These are phyloP conservation scores for Zygogramma bicolorata DNA, from an alignment of 2,888 invertebrate genomes.

Conservation along the genomic window DNA sequence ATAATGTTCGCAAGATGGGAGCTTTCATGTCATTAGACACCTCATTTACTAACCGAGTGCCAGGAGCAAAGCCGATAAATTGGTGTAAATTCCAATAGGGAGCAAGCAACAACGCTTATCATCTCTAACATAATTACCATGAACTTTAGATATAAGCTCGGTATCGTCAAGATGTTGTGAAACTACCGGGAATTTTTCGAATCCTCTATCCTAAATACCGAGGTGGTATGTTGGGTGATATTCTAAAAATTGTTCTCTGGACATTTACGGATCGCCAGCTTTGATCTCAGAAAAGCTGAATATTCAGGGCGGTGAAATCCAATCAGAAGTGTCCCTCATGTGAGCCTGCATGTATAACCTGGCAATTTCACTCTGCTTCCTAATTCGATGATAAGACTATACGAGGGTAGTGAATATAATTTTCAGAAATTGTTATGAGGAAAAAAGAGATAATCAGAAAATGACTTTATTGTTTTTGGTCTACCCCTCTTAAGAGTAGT, in stretches of 20 bases:
- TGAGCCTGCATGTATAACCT: too few relatives aligned
- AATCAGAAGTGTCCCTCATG: not conserved
- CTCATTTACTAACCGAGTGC: not conserved
- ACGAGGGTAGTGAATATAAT: too few relatives aligned
- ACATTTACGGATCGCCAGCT: not conserved
- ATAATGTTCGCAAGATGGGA: not conserved
- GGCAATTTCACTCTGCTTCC: too few relatives aligned
- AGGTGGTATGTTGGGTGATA: too few relatives aligned
- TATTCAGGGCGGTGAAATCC: not conserved
- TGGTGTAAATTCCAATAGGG: not conserved
- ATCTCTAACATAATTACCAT: not conserved
- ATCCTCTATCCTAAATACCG: too few relatives aligned
- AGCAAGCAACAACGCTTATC: slow-evolving; percentile 1
- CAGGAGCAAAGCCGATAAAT: not conserved
- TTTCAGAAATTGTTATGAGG: too few relatives aligned
- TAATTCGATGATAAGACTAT: too few relatives aligned
- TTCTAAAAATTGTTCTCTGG: too few relatives aligned
- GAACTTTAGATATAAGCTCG: not conserved
- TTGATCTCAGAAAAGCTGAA: not conserved
- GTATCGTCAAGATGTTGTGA: not conserved
- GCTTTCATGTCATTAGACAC: slow-evolving; percentile 1
- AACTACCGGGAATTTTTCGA: not conserved
- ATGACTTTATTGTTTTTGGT: too few relatives aligned
- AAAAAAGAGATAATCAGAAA: too few relatives aligned
- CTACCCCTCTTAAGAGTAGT: too few relatives aligned